Conservation (phyloP, 2,113 vertebrate genomes). For the Paralichthys olivaceus region DNA sequence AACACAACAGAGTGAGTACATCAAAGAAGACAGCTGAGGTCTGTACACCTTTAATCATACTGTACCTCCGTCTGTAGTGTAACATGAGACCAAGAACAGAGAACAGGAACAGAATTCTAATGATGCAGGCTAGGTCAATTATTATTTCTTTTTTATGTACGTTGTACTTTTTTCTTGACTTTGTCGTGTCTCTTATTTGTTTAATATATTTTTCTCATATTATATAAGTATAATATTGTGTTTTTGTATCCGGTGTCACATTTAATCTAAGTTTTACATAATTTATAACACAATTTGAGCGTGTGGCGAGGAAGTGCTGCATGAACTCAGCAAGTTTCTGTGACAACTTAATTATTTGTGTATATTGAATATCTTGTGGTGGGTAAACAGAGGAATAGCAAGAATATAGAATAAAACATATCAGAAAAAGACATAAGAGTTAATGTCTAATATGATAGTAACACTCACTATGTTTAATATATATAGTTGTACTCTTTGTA, state of each 20-base stretch:
- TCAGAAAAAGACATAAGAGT: neutral
- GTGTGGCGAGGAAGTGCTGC: neutral
- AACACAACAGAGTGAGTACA: constrained; percentile 37
- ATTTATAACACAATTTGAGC: neutral
- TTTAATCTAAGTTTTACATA: neutral
- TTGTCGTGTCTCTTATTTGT: neutral
- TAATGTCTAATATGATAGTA: neutral
- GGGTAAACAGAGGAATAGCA: neutral
- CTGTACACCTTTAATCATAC: constrained; percentile 46
- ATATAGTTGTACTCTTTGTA: constrained; percentile 6
- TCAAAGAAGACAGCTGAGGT: constrained; percentile 45
- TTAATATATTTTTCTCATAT: neutral
- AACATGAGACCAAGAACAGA: constrained; percentile 45
- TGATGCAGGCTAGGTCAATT: neutral
- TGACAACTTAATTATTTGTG: constrained; percentile 5
- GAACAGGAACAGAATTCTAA: neutral
- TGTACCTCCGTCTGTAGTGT: constrained; percentile 32
- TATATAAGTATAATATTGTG: neutral
- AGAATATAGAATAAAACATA: neutral
- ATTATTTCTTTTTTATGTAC: neutral
- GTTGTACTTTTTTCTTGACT: neutral
- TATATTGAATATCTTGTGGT: neutral
- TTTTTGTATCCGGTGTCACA: neutral
- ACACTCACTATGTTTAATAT: neutral
- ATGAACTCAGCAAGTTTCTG: neutral